A percentile compares a stretch with the other conserved stretches of the same genome.
These are phyloP conservation scores for Phyllostomus discolor DNA, from an alignment of 2,113 vertebrate species.

Conservation along the genomic window DNA sequence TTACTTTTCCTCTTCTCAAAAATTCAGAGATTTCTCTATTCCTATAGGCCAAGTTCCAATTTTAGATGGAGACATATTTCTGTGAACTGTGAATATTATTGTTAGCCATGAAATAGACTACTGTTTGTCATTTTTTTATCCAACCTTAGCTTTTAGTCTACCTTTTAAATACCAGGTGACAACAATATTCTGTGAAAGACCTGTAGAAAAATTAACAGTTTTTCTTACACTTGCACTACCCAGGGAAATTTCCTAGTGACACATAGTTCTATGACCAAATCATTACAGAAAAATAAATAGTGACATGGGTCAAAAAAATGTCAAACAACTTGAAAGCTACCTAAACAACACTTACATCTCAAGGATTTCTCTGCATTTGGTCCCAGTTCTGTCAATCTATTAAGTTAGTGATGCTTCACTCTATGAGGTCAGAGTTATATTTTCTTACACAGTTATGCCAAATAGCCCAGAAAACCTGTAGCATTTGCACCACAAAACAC, in stretches of 20 bases:
- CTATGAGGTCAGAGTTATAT: conserved; percentile 66
- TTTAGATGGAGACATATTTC: background rate
- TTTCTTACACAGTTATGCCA: conserved; percentile 69
- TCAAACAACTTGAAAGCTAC: conserved; percentile 69
- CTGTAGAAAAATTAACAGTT: conserved; percentile 72
- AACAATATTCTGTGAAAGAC: conserved; percentile 11
- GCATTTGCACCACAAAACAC: conserved; percentile 64
- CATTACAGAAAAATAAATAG: conserved; percentile 75
- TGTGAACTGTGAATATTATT: background rate
- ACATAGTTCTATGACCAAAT: conserved; percentile 59
- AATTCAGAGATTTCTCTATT: background rate
- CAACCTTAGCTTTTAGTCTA: conserved; percentile 6
- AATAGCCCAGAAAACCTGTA: conserved; percentile 67
- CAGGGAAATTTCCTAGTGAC: conserved; percentile 63
- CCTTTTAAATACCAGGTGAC: background rate
- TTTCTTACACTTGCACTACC: conserved; percentile 66
- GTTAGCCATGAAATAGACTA: background rate
- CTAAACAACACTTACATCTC: conserved; percentile 68
- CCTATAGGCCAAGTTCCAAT: background rate
- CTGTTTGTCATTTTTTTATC: background rate
- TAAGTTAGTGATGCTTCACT: conserved; percentile 70
- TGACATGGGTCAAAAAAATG: conserved; percentile 74
- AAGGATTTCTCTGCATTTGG: conserved; percentile 60
- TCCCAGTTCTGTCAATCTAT: conserved; percentile 68
- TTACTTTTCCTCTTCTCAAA: background rate